Evolutionary conservation across 1,140 invertebrate genomes (phyloP), one percentile per base, ranked within the genome.

Genomic region (Tetramorium simillimum): DNA sequence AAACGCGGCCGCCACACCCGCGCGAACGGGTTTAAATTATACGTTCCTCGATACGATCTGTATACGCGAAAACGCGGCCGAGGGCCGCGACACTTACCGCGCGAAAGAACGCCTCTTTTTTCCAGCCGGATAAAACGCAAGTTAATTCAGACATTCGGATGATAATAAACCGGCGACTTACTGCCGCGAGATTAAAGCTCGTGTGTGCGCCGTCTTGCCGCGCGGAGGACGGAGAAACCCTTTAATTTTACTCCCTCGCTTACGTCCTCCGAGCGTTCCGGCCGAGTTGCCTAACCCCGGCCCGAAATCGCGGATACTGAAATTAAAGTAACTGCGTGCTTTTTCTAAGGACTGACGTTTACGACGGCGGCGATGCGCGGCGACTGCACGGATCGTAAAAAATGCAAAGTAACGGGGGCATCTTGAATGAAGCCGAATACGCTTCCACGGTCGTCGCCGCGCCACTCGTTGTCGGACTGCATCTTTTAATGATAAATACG

Each of bases 311-410:
- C 49, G 60, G 28, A 24, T 14, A 18, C 51, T 46, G 72, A 82
- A 89, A 90, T 90, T 86, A 89, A 72, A 86, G 76, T 77, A 86
- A 89, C 63, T 46, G 14, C 67, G n/a, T 12, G 37, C 51, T 89
- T 82, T 86, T 86, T 76, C 77, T 28, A 21, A 12, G 1, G 0
- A 12, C 53, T 18, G 70, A 65, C 78, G 58, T 88, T 90, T 86
- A 78, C 87, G 56, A 28, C 73, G 12, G 1, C 18, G 12, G 46
- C 28, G 43, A 81, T 16, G 60, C 53, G 40, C 78, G 28, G 33
- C 43, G 75, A 46, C 60, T 76, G 73, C 88, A 81, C 21, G 60
- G 62, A 43, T 86, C 62, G 76, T 86, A 89, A 89, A 89, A 73
- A 89, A 89, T 51, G 58, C 28, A 67, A 37, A n/a, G 40, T 49